phyloP scores from a whole-genome alignment of 1,140 invertebrate species.

The Drosophila orena region DNA sequence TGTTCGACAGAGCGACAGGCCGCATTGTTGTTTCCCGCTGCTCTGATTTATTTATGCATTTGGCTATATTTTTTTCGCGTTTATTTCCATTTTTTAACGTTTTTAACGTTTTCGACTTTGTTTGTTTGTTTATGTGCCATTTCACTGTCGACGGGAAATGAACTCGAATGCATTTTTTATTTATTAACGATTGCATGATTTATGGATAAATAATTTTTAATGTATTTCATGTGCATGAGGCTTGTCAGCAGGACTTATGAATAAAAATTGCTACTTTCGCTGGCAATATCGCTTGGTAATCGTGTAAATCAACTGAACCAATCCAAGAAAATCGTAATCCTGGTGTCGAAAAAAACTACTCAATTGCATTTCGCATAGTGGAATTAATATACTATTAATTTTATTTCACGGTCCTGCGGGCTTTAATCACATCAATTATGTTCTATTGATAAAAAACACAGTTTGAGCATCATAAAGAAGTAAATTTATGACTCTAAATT shows the following conservation, averaged over 20 bases:
- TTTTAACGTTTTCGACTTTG: conserved; percentile 31
- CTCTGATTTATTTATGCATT: conserved; percentile 74
- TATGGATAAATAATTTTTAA: conserved; percentile 78
- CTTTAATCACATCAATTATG: conserved; percentile 12
- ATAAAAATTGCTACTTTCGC: conserved; percentile 27
- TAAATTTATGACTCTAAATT: background rate
- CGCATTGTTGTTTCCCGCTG: conserved; percentile 40
- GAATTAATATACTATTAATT: conserved; percentile 33
- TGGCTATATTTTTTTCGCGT: conserved; percentile 39
- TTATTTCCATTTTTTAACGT: conserved; percentile 38
- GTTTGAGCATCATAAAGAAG: background rate
- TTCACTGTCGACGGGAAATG: conserved; percentile 74
- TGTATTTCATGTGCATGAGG: conserved; percentile 45
- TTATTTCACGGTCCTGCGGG: conserved; percentile 12
- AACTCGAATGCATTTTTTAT: conserved; percentile 73
- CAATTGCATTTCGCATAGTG: conserved; percentile 20
- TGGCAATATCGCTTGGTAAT: conserved; percentile 24
- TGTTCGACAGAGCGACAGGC: conserved; percentile 42
- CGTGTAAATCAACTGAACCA: conserved; percentile 37
- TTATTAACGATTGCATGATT: conserved; percentile 77
- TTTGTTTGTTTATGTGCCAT: conserved; percentile 62
- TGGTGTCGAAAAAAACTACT: conserved; percentile 13
- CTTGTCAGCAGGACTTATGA: conserved; percentile 47
- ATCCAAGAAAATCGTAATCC: conserved; percentile 20
- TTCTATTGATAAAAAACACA: conserved; percentile 13